Conservation (phyloP, 2,888 invertebrate species). For the Orgyia antiqua region DNA sequence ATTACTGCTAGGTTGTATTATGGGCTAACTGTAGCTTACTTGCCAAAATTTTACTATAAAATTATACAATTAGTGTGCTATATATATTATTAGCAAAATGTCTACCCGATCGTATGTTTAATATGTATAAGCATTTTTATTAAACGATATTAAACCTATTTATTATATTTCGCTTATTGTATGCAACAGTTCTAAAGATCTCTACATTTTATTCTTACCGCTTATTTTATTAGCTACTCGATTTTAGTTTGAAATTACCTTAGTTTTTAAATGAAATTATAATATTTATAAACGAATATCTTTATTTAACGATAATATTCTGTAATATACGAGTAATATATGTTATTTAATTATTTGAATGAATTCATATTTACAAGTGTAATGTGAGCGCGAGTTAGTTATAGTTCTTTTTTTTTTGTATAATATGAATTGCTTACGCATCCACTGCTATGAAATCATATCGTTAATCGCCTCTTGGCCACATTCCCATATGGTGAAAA, state of each 20-base stretch:
- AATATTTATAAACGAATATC: conserved; percentile 56
- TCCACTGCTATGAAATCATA: conserved; percentile 41
- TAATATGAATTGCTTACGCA: conserved; percentile 47
- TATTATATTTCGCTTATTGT: no score
- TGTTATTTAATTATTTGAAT: conserved; percentile 62
- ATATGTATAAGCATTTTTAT: no score
- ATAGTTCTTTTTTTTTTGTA: conserved; percentile 46
- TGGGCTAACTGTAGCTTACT: no score
- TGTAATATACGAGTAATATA: conserved; percentile 65
- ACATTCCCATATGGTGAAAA: conserved; percentile 44
- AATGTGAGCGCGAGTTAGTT: conserved; percentile 42
- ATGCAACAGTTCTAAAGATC: conserved; percentile 41
- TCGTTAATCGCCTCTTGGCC: conserved; percentile 31
- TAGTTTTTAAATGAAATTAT: conserved; percentile 49
- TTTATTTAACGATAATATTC: conserved; percentile 53
- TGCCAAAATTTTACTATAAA: no score
- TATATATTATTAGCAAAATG: no score
- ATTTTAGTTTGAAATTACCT: conserved; percentile 32
- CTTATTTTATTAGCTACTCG: conserved; percentile 33
- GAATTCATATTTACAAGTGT: conserved; percentile 54
- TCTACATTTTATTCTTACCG: conserved; percentile 35
- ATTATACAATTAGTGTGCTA: no score
- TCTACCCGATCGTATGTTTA: no score
- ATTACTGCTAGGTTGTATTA: no score
- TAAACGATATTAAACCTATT: no score